A percentile compares a stretch with the other conserved stretches of the same genome.
Evolutionary conservation across 2,888 invertebrate species (phyloP).

Genomic region (Melieria crassipennis): DNA sequence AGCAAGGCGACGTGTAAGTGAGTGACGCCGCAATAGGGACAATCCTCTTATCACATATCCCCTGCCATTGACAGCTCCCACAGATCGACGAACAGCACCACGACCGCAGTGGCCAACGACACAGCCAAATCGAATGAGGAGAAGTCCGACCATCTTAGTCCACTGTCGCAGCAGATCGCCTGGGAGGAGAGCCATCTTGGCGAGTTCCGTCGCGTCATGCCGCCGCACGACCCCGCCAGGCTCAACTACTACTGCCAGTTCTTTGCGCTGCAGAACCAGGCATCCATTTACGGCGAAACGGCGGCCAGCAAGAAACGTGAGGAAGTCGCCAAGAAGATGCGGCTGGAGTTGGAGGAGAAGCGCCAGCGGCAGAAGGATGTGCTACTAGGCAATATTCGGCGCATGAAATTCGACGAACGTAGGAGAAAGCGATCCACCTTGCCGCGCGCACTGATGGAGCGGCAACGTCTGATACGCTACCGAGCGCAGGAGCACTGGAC

Average conservation of each 20-base stretch:
- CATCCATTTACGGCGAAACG: constrained; percentile 74
- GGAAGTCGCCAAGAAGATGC: constrained; percentile 75
- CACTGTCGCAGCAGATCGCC: constrained; percentile 71
- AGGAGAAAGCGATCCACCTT: constrained; percentile 41
- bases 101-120: neutral
- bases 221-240: constrained; percentile 67
- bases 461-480: constrained; percentile 46
- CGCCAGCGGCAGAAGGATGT: constrained; percentile 53
- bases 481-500: constrained; percentile 55
- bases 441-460: constrained; percentile 68
- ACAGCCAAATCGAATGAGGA: neutral
- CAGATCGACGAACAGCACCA: constrained; percentile 7
- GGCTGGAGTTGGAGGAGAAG: constrained; percentile 70
- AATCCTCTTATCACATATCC: neutral
- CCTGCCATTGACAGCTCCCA: constrained; percentile 28
- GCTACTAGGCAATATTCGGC: constrained; percentile 34
- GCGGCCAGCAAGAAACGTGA: constrained; percentile 81
- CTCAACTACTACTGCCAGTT: constrained; percentile 73
- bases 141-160: constrained; percentile 55
- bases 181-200: constrained; percentile 83
- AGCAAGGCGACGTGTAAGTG: constrained; percentile 51
- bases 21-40: neutral
- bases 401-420: constrained; percentile 44
- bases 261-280: constrained; percentile 77
- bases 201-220: constrained; percentile 76